Percentiles rank a stretch among this genome's conserved stretches.
Conservation (phyloP, 1,140 invertebrate genomes). For the Brachionus sp. region DNA sequence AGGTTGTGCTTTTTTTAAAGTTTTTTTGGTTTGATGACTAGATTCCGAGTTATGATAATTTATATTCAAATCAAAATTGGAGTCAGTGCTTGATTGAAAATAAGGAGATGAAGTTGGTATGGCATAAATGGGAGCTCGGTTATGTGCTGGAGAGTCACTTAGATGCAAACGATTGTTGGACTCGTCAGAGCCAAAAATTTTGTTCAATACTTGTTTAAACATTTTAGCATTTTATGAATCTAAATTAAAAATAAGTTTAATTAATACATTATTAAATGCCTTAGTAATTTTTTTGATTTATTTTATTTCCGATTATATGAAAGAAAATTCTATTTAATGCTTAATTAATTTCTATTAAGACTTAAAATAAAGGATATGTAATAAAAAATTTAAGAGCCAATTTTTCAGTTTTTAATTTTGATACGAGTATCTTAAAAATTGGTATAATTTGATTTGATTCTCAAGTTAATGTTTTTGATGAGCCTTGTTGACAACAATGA, state of each 20-base stretch:
- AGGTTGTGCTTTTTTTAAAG: background rate
- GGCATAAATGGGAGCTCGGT: constrained; percentile 14
- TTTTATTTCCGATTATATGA: background rate
- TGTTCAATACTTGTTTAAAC: constrained; percentile 36
- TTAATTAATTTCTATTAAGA: background rate
- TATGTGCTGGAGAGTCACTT: background rate
- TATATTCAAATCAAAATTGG: background rate
- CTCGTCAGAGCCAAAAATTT: constrained; percentile 2
- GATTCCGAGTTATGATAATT: background rate
- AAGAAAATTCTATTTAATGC: background rate
- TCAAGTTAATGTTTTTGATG: background rate
- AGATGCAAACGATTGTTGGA: constrained; percentile 11
- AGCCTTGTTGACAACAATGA: background rate
- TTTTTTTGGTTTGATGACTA: background rate
- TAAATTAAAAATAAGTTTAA: background rate
- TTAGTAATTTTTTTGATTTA: background rate
- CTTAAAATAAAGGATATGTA: background rate
- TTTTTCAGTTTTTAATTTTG: background rate
- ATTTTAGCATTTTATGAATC: background rate
- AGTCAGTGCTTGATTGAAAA: constrained; percentile 15
- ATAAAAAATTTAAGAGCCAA: background rate
- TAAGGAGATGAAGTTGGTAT: constrained; percentile 5
- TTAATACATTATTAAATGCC: background rate
- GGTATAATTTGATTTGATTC: background rate
- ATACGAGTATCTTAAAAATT: background rate